Evolutionary conservation across 2,797 vertebrate species (phyloP), one percentile per base, ranked within the genome.

Genomic region (Eutrigla gurnardus): DNA sequence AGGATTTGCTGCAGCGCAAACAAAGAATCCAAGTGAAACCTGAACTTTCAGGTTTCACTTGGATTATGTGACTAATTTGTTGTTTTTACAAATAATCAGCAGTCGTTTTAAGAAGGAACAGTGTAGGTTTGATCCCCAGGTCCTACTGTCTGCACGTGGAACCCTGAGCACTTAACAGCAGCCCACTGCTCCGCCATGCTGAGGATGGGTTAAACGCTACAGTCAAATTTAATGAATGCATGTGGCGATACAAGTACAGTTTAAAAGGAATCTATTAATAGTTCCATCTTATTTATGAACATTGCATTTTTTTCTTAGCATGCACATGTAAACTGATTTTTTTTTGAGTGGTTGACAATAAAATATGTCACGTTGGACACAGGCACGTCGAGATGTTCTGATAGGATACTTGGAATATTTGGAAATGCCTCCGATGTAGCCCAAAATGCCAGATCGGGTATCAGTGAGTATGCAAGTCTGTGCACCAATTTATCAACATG

Each of bases 21-120:
- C 2, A 2, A 25, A 69, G 17, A 76, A 40, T 6, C 32, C 52
- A 84, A 75, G 67, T 73, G 61, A 84, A 79, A 85, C 61, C 46
- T 50, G 36, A 78, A 70, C 59, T 32, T 40, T 53, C 9, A 15
- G 33, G 33, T 36, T 55, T 53, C 33, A 25, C 25, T 25, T 25
- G 25, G 25, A n/a, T 25, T 25, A 25, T 25, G 25, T 25, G 25
- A 25, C 36, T 35, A 5, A 45, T 61, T 35, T 10, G 13, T 11
- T 33, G 32, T 62, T 62, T 47, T 13, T 6, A 49, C 37, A 37
- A 36, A 60, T 25, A 18, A 18, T 8, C 17, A 39, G 11, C 45
- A 25, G 9, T 2, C 0, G 18, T 37, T 35, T 14, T 54, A 14
- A 59, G 33, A 35, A 9, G 33, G 53, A 36, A 33, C 33, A 14